phyloP scores from a whole-genome alignment of 2,888 invertebrate genomes.

The Unio delphinus region DNA sequence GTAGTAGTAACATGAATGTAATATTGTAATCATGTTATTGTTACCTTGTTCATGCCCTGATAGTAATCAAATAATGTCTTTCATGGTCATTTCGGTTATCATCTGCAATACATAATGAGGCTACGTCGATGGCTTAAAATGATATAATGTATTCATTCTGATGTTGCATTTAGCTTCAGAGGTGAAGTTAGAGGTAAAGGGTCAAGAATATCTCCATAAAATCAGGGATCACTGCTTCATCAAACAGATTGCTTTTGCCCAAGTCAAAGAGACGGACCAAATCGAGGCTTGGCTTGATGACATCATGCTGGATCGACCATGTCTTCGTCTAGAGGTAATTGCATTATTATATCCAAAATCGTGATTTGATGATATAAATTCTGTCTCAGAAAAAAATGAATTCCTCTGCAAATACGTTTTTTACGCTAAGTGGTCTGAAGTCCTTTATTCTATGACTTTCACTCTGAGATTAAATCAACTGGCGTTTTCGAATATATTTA shows the following conservation, averaged over 20 bases:
- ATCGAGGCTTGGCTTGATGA: constrained; percentile 88
- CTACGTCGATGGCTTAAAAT: too few relatives aligned
- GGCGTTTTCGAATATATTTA: not conserved
- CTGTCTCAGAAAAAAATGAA: too few relatives aligned
- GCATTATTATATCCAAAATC: not conserved
- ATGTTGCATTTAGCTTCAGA: too few relatives aligned
- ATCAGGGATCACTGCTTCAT: constrained; percentile 81
- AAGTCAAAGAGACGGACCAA: constrained; percentile 86
- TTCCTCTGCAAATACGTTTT: too few relatives aligned
- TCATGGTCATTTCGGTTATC: too few relatives aligned
- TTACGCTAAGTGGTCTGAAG: not conserved
- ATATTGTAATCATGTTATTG: too few relatives aligned
- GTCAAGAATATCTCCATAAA: constrained; percentile 81
- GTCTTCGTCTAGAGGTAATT: constrained; percentile 77
- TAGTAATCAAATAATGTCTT: too few relatives aligned
- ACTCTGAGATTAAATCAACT: too few relatives aligned
- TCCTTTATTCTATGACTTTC: not conserved
- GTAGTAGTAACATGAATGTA: too few relatives aligned
- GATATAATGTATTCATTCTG: too few relatives aligned
- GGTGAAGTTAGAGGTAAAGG: constrained; percentile 59
- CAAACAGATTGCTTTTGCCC: constrained; percentile 82
- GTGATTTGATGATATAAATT: not conserved
- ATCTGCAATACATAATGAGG: too few relatives aligned
- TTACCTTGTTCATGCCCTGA: too few relatives aligned
- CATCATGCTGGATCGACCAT: constrained; percentile 84